Evolutionary conservation across 2,113 vertebrate genomes (phyloP).

Genomic region (Ictidomys tridecemlineatus): DNA sequence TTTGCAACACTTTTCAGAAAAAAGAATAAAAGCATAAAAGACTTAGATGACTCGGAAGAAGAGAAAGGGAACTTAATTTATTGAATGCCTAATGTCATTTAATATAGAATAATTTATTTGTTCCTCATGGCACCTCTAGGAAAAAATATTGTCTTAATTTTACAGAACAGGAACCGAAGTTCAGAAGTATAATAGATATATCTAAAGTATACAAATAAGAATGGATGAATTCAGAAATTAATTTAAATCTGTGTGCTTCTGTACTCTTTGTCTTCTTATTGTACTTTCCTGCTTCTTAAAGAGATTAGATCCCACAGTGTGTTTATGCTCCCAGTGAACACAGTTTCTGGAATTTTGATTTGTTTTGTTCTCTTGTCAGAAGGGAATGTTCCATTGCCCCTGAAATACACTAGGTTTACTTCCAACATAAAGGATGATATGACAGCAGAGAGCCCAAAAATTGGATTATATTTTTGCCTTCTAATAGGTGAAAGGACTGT

Average conservation of each 20-base stretch:
- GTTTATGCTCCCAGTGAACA: neutral
- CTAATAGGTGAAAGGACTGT: neutral
- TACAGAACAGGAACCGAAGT: neutral
- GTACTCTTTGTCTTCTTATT: neutral
- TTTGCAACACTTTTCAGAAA: neutral
- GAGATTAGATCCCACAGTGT: neutral
- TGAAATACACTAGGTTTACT: neutral
- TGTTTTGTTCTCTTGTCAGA: neutral
- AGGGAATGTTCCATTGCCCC: neutral
- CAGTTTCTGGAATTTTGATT: neutral
- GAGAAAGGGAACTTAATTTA: neutral
- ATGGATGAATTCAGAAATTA: neutral
- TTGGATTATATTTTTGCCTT: neutral
- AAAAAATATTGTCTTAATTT: neutral
- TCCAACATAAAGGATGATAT: neutral
- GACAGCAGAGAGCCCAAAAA: neutral
- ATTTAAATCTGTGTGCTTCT: neutral
- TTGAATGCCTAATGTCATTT: neutral
- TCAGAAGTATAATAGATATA: neutral
- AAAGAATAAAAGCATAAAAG: neutral
- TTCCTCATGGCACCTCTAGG: neutral
- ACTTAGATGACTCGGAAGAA: neutral
- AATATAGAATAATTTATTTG: neutral
- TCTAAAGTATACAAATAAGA: neutral
- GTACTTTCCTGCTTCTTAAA: neutral